Evolutionary conservation across 2,113 vertebrate species (phyloP).

Genomic region (Anarrhichthys ocellatus): DNA sequence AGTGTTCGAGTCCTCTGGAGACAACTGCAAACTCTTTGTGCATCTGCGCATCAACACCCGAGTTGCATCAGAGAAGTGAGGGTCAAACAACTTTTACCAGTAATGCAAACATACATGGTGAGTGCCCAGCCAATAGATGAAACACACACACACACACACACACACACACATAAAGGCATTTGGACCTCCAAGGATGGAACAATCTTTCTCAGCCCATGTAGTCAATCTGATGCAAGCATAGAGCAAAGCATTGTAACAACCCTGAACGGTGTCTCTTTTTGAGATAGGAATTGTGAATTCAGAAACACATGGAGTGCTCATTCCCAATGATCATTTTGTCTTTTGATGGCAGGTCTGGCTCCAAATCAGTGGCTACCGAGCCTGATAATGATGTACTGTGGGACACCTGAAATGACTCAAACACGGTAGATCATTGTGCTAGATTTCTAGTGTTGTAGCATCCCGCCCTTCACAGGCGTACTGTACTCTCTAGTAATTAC

Average conservation of each 20-base stretch:
- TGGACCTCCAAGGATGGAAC: conserved; percentile 33
- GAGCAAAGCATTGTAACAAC: conserved; percentile 47
- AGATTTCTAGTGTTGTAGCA: neutral
- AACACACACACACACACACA: neutral
- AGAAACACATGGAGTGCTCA: conserved; percentile 4
- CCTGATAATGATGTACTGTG: conserved; percentile 16
- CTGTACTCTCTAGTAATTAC: conserved; percentile 30
- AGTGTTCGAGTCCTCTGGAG: conserved; percentile 57
- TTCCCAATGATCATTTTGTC: conserved; percentile 8
- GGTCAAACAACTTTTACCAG: conserved; percentile 39
- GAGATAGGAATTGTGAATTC: conserved; percentile 19
- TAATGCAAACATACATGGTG: conserved; percentile 40
- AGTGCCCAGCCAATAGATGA: neutral
- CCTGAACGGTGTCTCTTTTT: conserved; percentile 13
- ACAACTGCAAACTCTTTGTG: conserved; percentile 48
- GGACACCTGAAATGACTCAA: conserved; percentile 6
- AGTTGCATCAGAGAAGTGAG: conserved; percentile 55
- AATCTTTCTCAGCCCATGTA: conserved; percentile 4
- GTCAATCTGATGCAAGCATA: conserved; percentile 63
- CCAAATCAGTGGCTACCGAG: conserved; percentile 10
- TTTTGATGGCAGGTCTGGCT: neutral
- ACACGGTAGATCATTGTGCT: neutral
- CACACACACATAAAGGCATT: conserved; percentile 15
- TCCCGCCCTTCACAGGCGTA: neutral
- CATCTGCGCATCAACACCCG: conserved; percentile 51